Evolutionary conservation across 2,797 vertebrate species (phyloP).

Genomic region (Spinus pinus): DNA sequence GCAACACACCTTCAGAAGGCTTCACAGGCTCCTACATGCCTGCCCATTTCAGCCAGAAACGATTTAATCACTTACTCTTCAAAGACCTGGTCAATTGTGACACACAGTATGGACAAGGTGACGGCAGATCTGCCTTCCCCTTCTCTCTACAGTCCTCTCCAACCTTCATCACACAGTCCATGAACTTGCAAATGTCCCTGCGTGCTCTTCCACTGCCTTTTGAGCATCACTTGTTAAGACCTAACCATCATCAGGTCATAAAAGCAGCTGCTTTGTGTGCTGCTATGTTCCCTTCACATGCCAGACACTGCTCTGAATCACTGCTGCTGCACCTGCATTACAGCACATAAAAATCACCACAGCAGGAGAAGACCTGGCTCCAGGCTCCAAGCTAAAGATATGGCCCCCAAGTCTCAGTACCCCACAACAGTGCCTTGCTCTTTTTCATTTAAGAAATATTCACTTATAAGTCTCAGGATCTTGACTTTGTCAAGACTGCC

Average conservation of each 20-base stretch:
- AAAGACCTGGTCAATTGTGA: background rate
- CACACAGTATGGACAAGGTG: accelerated
- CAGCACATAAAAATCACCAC: background rate
- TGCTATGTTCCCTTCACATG: background rate
- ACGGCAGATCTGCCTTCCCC: background rate
- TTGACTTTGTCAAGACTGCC: background rate
- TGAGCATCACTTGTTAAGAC: background rate
- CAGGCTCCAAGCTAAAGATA: background rate
- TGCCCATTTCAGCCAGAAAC: background rate
- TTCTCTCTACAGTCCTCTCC: background rate
- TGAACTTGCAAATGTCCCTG: background rate
- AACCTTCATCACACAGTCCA: background rate
- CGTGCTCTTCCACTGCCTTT: background rate
- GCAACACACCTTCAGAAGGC: background rate
- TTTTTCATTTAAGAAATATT: background rate
- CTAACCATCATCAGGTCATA: background rate
- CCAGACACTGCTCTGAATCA: background rate
- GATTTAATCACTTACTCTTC: background rate
- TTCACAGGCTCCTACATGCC: background rate
- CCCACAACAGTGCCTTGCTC: background rate
- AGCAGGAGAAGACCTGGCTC: background rate
- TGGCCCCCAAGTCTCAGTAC: background rate
- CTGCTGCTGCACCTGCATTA: background rate
- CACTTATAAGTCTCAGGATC: background rate
- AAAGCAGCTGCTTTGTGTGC: background rate